phyloP scores from a whole-genome alignment of 2,113 vertebrate genomes.

The Istiophorus platypterus region DNA sequence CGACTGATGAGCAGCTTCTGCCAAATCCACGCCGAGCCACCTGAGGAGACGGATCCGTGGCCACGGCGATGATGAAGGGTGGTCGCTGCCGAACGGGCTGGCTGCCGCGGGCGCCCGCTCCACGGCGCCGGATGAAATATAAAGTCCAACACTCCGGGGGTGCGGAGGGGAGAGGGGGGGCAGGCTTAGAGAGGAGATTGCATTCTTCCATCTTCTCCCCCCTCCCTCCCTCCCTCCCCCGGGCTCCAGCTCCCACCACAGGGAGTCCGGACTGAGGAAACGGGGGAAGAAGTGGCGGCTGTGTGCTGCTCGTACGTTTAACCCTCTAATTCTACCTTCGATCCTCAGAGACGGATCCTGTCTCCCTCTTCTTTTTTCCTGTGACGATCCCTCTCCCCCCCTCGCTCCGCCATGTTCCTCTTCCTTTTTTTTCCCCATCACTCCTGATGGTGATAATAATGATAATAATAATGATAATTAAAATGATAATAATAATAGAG shows the following conservation, averaged over 20 bases:
- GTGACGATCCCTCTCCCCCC: constrained; percentile 22
- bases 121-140: constrained; percentile 64
- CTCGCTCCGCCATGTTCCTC: neutral
- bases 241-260: constrained; percentile 51
- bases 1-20: constrained; percentile 32
- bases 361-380: neutral
- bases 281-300: constrained; percentile 35
- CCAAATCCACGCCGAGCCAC: constrained; percentile 11
- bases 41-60: constrained; percentile 14
- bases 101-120: constrained; percentile 36
- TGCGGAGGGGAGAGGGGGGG: no score
- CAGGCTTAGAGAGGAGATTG: constrained; percentile 63
- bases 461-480: constrained; percentile 19
- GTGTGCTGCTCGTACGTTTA: constrained; percentile 24
- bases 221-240: constrained; percentile 5
- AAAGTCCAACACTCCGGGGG: constrained; percentile 54
- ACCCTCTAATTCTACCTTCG: constrained; percentile 4
- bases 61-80: constrained; percentile 30
- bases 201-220: constrained; percentile 67
- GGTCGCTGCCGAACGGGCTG: constrained; percentile 27
- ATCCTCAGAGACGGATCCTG: constrained; percentile 17
- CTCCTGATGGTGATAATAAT: no score
- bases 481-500: constrained; percentile 16
- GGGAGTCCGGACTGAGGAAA: constrained; percentile 43
- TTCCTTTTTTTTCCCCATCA: neutral